phyloP scores from a whole-genome alignment of 2,113 vertebrate species.

The Pandion haliaetus region DNA sequence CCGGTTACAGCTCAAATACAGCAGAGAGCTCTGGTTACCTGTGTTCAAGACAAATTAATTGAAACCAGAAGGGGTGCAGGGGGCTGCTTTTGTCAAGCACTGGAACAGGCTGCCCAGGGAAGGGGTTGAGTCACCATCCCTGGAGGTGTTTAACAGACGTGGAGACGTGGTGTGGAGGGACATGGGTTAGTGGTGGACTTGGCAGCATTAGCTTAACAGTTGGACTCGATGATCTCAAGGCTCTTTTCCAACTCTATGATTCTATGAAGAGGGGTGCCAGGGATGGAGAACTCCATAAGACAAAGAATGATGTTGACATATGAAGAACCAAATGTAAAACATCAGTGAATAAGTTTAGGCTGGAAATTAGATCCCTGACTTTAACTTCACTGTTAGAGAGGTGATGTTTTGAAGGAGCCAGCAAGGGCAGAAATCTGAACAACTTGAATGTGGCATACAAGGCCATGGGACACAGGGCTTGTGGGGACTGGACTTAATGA shows the following conservation, averaged over 20 bases:
- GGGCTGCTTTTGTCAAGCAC: background rate
- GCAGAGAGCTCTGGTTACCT: background rate
- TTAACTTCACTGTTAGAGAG: background rate
- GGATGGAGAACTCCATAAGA: background rate
- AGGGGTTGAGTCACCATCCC: background rate
- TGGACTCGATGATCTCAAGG: background rate
- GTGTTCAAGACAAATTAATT: background rate
- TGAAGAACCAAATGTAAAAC: background rate
- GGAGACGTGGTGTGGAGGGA: background rate
- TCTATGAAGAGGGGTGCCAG: background rate
- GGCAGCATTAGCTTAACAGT: background rate
- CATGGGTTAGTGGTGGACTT: background rate
- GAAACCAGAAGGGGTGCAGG: background rate
- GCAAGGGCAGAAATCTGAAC: background rate
- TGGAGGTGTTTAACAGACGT: accelerated
- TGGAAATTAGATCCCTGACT: background rate
- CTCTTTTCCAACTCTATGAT: background rate
- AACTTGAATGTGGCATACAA: background rate
- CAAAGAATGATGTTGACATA: background rate
- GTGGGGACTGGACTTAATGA: background rate
- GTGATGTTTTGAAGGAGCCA: background rate
- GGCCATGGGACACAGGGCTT: background rate
- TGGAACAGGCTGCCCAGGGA: background rate
- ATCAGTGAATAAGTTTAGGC: background rate
- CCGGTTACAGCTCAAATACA: background rate